phyloP scores from a whole-genome alignment of 2,797 vertebrate genomes.

The Lagodon rhomboides region DNA sequence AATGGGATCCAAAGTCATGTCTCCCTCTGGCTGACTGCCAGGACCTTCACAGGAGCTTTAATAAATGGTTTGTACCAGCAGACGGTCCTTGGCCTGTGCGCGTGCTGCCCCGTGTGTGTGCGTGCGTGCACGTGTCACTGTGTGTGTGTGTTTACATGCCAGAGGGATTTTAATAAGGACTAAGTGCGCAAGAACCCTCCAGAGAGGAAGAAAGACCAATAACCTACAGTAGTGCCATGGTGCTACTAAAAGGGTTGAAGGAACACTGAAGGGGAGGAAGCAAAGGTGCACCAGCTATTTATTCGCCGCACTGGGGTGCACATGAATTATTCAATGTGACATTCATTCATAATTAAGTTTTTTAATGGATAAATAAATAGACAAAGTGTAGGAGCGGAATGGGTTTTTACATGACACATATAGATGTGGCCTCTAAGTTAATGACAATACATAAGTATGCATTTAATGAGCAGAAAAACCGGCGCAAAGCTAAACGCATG shows the following conservation, averaged over 20 bases:
- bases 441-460: slow-evolving; percentile 62
- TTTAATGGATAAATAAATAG: slow-evolving; percentile 87
- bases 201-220: slow-evolving; percentile 79
- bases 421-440: slow-evolving; percentile 65
- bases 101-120: slow-evolving; percentile 46
- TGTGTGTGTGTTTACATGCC: slow-evolving; percentile 80
- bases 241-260: slow-evolving; percentile 80
- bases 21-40: slow-evolving; percentile 85
- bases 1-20: slow-evolving; percentile 85
- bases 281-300: slow-evolving; percentile 78
- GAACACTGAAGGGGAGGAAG: slow-evolving; percentile 78
- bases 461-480: slow-evolving; percentile 57
- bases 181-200: slow-evolving; percentile 79
- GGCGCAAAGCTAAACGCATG: slow-evolving; percentile 47
- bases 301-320: slow-evolving; percentile 68
- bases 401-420: slow-evolving; percentile 65
- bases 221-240: slow-evolving; percentile 77
- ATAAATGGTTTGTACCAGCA: slow-evolving; percentile 85
- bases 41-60: slow-evolving; percentile 85
- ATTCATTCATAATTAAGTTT: slow-evolving; percentile 84
- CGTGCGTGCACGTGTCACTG: slow-evolving; percentile 18
- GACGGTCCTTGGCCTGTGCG: slow-evolving; percentile 78
- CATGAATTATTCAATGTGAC: slow-evolving; percentile 85
- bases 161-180: slow-evolving; percentile 84
- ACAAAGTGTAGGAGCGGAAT: slow-evolving; percentile 65